These are phyloP conservation scores for Halichoeres trimaculatus DNA, from an alignment of 2,113 vertebrate genomes.

Conservation along the genomic window DNA sequence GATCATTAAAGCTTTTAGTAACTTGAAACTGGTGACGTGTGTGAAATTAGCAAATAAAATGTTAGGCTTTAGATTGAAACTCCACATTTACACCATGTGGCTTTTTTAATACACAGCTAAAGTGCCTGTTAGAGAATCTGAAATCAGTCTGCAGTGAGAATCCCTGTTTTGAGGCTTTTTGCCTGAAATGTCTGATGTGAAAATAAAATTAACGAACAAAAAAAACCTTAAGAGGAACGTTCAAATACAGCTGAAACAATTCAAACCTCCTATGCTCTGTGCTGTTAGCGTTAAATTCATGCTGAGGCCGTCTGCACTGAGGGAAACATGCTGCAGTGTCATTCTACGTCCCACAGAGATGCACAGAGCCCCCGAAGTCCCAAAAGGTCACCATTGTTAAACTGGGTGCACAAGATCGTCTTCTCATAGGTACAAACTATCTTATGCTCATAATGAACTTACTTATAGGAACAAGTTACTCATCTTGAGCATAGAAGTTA, in stretches of 20 bases:
- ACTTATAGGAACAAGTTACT: too few relatives aligned
- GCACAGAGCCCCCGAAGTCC: not conserved
- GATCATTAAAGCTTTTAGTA: conserved; percentile 1
- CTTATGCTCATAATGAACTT: too few relatives aligned
- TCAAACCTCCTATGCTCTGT: conserved; percentile 10
- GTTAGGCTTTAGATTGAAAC: conserved; percentile 39
- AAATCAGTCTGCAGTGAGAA: conserved; percentile 36
- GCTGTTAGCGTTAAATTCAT: conserved; percentile 40
- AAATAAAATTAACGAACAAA: conserved; percentile 2
- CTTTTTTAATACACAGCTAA: conserved; percentile 19
- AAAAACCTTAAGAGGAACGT: conserved; percentile 1
- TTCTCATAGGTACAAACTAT: too few relatives aligned
- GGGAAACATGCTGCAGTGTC: conserved; percentile 53
- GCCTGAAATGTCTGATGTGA: conserved; percentile 43
- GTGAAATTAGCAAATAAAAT: not conserved
- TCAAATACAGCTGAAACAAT: conserved; percentile 17
- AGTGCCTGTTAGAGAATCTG: not conserved
- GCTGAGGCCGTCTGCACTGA: conserved; percentile 47
- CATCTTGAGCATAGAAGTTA: too few relatives aligned
- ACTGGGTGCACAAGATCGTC: too few relatives aligned
- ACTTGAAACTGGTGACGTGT: conserved; percentile 13
- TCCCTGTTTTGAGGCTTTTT: conserved; percentile 35
- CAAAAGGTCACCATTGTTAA: too few relatives aligned
- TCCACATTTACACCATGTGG: conserved; percentile 35
- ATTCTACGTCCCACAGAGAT: conserved; percentile 31